Base-by-base conservation (phyloP, 1,140 invertebrate species). In the Euwallacea similis region DNA sequence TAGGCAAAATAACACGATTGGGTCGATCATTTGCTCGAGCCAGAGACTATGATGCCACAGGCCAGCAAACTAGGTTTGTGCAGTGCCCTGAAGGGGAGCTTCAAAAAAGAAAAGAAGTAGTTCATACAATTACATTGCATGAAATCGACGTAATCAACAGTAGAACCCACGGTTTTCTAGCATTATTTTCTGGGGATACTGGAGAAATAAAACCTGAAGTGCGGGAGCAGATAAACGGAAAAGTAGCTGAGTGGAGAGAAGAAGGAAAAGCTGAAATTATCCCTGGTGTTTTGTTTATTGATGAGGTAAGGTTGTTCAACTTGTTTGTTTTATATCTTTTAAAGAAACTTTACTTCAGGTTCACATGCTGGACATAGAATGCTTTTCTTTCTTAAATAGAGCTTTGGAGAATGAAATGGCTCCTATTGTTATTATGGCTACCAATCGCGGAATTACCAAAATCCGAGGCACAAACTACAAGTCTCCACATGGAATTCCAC, bases 131-230 rank as follows among this genome's bases (percentile, higher is more conserved):
- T 0, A 97, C 95, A 0, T 83, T 99, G n/a, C 98, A 99, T 80
- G 98, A 99, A 82, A 94, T 99, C 64, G 98, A 99, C 83, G 97
- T 99, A 0, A 98, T 99, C 78, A 99, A 99, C 79, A 96, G 94
- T 56, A 86, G 97, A 74, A 97, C 96, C 0, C 96, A 98, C 80
- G 98, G 98, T 0, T 99, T 99, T 79, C 84, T 99, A 2, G 98
- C 98, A 0, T 83, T 99, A 0, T 99, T 99, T 82, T 98, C 97
- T 21, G 96, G 93, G 91, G 98, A 99, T 79, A 99, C 98, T 0
- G 98, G 98, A 6, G 98, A 99, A 85, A 99, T 99, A 16, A 99
- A 99, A 79, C 85, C 92, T 0, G 98, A 99, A 86, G 94, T 99
- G 0, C 85, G 98, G 44, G 97, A 99, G 79, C 97, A 99, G 83